These are phyloP conservation scores for Hirtodrosophila alboralis DNA, from an alignment of 2,888 invertebrate genomes.

Conservation along the genomic window DNA sequence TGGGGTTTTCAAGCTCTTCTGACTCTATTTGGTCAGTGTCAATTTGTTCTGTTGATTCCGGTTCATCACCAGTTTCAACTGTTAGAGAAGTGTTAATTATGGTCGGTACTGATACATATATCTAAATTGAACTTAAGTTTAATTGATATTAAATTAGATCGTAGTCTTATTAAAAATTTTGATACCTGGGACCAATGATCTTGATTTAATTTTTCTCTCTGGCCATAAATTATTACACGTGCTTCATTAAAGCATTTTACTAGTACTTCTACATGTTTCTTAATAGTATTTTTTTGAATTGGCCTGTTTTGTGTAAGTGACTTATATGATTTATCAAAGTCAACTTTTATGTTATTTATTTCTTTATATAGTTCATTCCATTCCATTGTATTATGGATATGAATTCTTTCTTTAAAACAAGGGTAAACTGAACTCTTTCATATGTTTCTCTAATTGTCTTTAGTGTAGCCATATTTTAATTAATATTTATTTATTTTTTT, in stretches of 20 bases:
- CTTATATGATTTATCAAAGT: conserved; percentile 17
- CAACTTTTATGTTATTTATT: conserved; percentile 10
- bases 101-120: conserved; percentile 24
- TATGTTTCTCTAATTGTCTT: conserved; percentile 6
- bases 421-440: conserved; percentile 1
- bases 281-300: conserved; percentile 9
- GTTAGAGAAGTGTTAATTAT: conserved; percentile 14
- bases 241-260: conserved; percentile 2
- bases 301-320: conserved; percentile 11
- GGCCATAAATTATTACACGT: conserved; percentile 6
- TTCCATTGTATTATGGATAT: conserved; percentile 20
- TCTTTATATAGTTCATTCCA: conserved; percentile 17
- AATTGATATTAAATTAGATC: conserved; percentile 23
- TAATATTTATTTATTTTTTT: neutral
- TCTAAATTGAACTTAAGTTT: conserved; percentile 9
- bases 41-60: conserved; percentile 17
- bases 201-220: conserved; percentile 6
- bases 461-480: neutral
- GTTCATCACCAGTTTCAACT: conserved; percentile 27
- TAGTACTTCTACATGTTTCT: conserved; percentile 10
- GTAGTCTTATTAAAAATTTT: conserved; percentile 15
- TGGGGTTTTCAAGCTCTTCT: conserved; percentile 14
- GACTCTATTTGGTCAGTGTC: conserved; percentile 14
- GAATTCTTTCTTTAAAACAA: conserved; percentile 3
- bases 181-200: conserved; percentile 25